A percentile compares a stretch with the other conserved stretches of the same genome.
phyloP scores from a whole-genome alignment of 2,888 invertebrate species.

The Atrina japonica region DNA sequence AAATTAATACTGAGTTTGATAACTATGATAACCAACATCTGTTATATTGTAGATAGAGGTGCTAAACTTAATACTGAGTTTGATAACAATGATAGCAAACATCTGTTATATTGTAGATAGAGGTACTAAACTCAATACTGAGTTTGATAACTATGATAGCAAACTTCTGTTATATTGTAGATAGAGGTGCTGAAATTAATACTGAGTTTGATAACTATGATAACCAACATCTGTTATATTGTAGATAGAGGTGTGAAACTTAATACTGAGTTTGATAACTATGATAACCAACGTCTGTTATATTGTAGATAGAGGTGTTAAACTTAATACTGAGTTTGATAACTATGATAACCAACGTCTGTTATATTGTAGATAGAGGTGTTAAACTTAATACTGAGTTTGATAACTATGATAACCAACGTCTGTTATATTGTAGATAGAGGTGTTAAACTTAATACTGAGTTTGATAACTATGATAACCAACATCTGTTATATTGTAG shows the following conservation, averaged over 20 bases:
- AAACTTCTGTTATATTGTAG: not conserved
- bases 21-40: slow-evolving; percentile 10
- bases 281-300: slow-evolving; percentile 11
- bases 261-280: not conserved
- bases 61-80: not conserved
- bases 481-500: slow-evolving; percentile 3
- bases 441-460: not conserved
- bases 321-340: not conserved
- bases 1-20: not conserved
- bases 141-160: slow-evolving; percentile 8
- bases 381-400: not conserved
- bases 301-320: not conserved
- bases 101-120: not conserved
- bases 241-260: not conserved
- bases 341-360: slow-evolving; percentile 11
- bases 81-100: slow-evolving; percentile 9
- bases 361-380: not conserved
- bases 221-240: slow-evolving; percentile 1
- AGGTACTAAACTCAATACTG: too few species aligned
- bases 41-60: not conserved
- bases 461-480: slow-evolving; percentile 9
- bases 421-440: not conserved
- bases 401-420: slow-evolving; percentile 7
- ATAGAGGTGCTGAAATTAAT: not conserved
- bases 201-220: slow-evolving; percentile 1